Evolutionary conservation across 1,140 invertebrate genomes (phyloP).

Genomic region (Caenorhabditis brenneri): DNA sequence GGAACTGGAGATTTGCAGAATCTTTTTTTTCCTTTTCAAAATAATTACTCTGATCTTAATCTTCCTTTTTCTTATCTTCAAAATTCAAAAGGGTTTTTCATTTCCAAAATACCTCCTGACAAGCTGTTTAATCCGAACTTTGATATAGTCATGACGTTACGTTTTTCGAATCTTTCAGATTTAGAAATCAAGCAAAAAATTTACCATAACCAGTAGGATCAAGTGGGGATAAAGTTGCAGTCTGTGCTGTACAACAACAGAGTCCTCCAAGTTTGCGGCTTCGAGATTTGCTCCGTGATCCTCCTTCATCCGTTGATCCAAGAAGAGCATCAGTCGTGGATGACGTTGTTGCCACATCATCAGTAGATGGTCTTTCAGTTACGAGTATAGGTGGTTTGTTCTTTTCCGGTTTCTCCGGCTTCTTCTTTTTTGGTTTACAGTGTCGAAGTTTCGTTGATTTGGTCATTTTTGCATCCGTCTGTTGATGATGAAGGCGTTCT

Average conservation of each 20-base stretch:
- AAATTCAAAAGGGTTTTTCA: not conserved
- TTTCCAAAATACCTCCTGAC: not conserved
- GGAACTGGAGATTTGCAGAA: not conserved
- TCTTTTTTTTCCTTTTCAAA: not conserved
- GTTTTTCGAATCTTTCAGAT: no score
- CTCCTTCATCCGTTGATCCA: not conserved
- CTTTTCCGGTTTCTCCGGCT: not conserved
- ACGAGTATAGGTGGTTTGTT: not conserved
- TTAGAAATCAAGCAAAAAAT: not conserved
- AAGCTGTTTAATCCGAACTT: not conserved
- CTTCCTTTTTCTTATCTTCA: not conserved
- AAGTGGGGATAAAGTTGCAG: constrained; percentile 4
- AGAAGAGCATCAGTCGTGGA: constrained; percentile 4
- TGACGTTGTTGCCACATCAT: not conserved
- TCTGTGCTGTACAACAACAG: constrained; percentile 3
- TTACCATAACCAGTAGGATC: constrained; percentile 3
- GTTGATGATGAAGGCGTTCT: not conserved
- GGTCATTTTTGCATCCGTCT: not conserved
- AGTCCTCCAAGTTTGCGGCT: not conserved
- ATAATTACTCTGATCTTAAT: constrained; percentile 11
- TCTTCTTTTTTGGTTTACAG: constrained; percentile 32
- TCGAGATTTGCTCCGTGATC: not conserved
- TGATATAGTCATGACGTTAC: no score
- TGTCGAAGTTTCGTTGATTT: constrained; percentile 36
- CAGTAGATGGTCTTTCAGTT: not conserved